These are phyloP conservation scores for Eupithecia vulgata DNA, from an alignment of 2,888 invertebrate species.

Conservation along the genomic window DNA sequence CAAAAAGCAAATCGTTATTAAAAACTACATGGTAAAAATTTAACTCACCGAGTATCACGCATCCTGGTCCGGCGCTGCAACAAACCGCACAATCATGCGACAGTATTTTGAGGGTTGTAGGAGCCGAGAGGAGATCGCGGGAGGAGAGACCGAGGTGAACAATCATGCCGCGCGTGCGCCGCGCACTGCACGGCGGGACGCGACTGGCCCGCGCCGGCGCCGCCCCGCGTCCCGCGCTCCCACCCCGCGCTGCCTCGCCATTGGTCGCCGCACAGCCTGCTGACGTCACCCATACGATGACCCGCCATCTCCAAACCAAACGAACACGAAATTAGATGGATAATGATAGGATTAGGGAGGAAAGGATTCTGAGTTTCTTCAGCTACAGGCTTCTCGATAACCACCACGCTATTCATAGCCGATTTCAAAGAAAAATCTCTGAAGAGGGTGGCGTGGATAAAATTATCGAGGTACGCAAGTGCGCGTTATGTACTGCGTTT, in stretches of 20 bases:
- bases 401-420: neutral
- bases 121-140: constrained; percentile 5
- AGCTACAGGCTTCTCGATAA: neutral
- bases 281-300: constrained; percentile 69
- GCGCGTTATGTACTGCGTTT: constrained; percentile 6
- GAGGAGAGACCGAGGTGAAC: constrained; percentile 2
- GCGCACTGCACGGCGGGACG: constrained; percentile 71
- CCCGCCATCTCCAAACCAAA: constrained; percentile 45
- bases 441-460: neutral
- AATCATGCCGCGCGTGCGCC: constrained; percentile 54
- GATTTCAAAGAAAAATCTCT: neutral
- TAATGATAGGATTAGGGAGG: constrained; percentile 18
- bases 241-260: constrained; percentile 55
- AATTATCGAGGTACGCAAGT: neutral
- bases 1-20: constrained; percentile 25
- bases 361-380: constrained; percentile 15
- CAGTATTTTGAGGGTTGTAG: constrained; percentile 15
- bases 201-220: constrained; percentile 64
- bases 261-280: constrained; percentile 67
- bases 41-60: constrained; percentile 60
- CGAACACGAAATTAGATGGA: constrained; percentile 23
- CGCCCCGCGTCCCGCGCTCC: constrained; percentile 48
- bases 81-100: constrained; percentile 60
- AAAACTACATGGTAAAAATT: constrained; percentile 17
- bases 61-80: constrained; percentile 48